Evolutionary conservation across 2,797 vertebrate species (phyloP), one percentile per base, ranked within the genome.

Genomic region (Propithecus deckenii): DNA sequence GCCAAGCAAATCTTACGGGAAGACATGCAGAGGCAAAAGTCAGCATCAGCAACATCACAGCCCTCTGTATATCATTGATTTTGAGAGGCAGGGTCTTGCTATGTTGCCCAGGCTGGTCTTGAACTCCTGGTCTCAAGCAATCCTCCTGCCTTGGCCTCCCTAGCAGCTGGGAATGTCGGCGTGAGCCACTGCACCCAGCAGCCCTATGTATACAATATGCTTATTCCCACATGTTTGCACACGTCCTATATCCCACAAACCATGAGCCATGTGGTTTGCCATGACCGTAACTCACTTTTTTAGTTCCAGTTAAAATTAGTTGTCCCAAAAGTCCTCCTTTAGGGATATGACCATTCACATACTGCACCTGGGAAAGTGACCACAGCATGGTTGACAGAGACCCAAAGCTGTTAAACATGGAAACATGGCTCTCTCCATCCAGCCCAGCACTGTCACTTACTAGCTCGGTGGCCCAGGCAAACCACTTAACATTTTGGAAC

Each of bases 161-260:
- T 7, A 18, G 32, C 17, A n/a, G 63, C 63, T 65, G 30, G 15
- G 6, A 7, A 32, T 65, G 15, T 6, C 17, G 15, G 32, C 6
- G 4, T 65, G 32, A 65, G 63, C 63, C 32, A 65, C 8, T 65
- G 63, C 15, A 15, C 15, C 32, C 32, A 17, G 63, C 30, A 65
- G 63, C 35, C 35, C 20, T 20, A 18, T 0, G 9, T 3, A 6
- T 5, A 11, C 52, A 20, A 41, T 5, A 13, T 2, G 52, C 20
- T 1, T 22, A 4, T 46, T 18, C 23, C 12, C 2, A 4, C 48
- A 5, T 38, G 4, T 5, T 6, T 1, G 1, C 3, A 5, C 5
- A 0, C 28, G 5, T 8, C 6, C 5, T 35, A 1, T 9, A 20
- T 3, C 41, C 43, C 0, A 13, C 6, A 32, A 23, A 23, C 12